Conservation (phyloP, 37 sponge, comb jelly and placozoan genomes). For the Oopsacas minuta region DNA sequence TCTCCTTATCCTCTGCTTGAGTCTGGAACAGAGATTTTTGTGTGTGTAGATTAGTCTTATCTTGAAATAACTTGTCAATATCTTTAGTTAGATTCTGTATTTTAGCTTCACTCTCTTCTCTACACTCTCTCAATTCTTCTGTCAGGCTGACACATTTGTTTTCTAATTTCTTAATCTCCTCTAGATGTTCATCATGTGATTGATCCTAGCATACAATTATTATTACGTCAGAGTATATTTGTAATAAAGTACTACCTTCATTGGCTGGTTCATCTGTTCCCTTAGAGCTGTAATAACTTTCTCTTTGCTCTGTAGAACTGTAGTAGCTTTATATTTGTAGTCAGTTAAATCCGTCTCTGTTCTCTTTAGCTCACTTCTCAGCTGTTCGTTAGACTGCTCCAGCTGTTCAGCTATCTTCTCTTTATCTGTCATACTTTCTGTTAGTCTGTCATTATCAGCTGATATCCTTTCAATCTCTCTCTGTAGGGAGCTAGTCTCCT, state of each 20-base stretch:
- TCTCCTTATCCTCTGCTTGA: slow-evolving; percentile 6
- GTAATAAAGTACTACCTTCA: not conserved
- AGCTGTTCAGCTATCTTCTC: not conserved
- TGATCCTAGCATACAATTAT: not conserved
- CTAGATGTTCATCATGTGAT: not conserved
- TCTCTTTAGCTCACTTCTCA: not conserved
- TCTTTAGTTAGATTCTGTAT: not conserved
- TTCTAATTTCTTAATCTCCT: not conserved
- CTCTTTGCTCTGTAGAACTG: not conserved
- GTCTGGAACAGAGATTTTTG: not conserved
- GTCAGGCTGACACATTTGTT: not conserved
- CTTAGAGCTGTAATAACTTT: not conserved
- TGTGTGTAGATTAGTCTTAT: not conserved
- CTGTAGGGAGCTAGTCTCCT: not conserved
- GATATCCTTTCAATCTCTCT: not conserved
- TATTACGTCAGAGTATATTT: not conserved
- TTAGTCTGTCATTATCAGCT: not conserved
- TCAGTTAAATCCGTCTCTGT: not conserved
- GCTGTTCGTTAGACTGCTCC: not conserved
- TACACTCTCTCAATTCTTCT: not conserved
- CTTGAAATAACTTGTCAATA: not conserved
- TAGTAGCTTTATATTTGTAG: not conserved
- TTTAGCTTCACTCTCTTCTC: not conserved
- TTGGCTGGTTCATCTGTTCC: not conserved
- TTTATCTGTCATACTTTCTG: not conserved